Conservation (phyloP, 2,113 vertebrate genomes). For the Ia io region DNA sequence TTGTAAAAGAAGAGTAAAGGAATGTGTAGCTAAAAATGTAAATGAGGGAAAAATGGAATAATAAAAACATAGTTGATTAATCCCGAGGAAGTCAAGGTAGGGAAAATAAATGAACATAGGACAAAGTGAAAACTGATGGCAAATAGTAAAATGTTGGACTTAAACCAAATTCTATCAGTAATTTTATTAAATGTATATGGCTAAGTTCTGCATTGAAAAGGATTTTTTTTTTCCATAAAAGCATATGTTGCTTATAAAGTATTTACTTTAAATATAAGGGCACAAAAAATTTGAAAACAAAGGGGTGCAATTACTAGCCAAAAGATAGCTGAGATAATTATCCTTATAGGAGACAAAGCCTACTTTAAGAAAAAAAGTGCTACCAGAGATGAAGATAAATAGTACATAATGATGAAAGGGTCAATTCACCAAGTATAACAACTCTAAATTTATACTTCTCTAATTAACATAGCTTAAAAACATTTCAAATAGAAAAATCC, state of each 20-base stretch:
- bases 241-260: not conserved
- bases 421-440: not conserved
- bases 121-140: not conserved
- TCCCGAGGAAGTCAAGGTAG: not conserved
- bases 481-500: not conserved
- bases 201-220: not conserved
- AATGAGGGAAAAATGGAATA: not conserved
- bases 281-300: not conserved
- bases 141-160: not conserved
- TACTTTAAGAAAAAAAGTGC: slow-evolving; percentile 8
- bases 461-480: not conserved
- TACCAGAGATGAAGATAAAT: not conserved
- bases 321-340: not conserved
- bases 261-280: slow-evolving; percentile 1
- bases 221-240: not conserved
- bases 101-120: not conserved
- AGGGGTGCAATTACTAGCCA: not conserved
- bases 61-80: not conserved
- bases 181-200: not conserved
- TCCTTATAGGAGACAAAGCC: not conserved
- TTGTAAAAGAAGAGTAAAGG: not conserved
- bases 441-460: not conserved
- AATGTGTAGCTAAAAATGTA: not conserved
- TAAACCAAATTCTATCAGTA: not conserved
- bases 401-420: not conserved